phyloP scores from a whole-genome alignment of 2,888 invertebrate species.

The Onthophagus sagittarius region DNA sequence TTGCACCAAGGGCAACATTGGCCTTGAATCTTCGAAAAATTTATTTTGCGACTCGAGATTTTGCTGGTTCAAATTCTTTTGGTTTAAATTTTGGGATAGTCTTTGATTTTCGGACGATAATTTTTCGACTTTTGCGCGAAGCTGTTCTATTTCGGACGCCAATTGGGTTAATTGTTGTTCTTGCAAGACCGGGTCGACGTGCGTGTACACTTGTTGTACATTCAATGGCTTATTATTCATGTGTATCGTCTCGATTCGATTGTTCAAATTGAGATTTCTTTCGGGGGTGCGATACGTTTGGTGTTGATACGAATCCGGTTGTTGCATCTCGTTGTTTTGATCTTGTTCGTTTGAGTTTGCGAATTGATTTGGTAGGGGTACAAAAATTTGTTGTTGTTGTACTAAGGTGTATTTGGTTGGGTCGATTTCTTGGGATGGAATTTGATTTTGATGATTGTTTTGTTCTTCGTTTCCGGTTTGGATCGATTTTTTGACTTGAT shows the following conservation, averaged over 20 bases:
- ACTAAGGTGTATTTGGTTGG: constrained; percentile 2
- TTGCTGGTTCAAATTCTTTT: constrained; percentile 11
- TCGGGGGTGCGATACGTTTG: neutral
- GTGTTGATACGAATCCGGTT: constrained; percentile 18
- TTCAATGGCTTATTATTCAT: constrained; percentile 22
- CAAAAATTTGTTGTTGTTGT: constrained; percentile 15
- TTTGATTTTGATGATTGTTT: constrained; percentile 22
- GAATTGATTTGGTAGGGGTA: constrained; percentile 12
- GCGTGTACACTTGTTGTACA: constrained; percentile 26
- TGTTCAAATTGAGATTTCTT: constrained; percentile 2
- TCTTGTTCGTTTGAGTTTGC: constrained; percentile 1
- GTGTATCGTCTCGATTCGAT: constrained; percentile 2
- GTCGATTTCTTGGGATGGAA: constrained; percentile 4
- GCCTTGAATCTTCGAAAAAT: constrained; percentile 21
- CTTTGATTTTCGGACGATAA: constrained; percentile 40
- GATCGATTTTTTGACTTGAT: constrained; percentile 21
- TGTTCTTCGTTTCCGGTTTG: constrained; percentile 11
- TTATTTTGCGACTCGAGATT: constrained; percentile 10
- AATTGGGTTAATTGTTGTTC: constrained; percentile 42
- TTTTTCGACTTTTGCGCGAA: constrained; percentile 41
- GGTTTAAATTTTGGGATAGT: constrained; percentile 22
- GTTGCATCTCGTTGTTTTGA: neutral
- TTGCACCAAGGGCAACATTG: constrained; percentile 25
- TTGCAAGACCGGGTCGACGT: constrained; percentile 31
- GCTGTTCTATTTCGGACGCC: constrained; percentile 44